Base-by-base conservation (phyloP, 2,888 invertebrate genomes). In the Ptychoptera contaminata region DNA sequence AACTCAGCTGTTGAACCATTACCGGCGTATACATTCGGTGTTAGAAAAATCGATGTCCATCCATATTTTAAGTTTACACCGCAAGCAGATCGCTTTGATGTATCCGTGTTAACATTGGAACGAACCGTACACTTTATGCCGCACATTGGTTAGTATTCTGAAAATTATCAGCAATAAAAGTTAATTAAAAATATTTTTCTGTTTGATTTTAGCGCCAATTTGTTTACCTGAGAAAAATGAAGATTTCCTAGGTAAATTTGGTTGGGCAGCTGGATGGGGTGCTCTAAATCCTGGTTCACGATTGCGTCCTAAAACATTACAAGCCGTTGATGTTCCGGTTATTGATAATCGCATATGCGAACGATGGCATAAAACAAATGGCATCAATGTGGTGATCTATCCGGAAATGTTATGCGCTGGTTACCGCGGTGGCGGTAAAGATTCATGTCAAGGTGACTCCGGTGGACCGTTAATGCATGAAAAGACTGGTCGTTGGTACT, bases 361-460 rank as follows among this genome's bases (percentile, higher is more conserved):
- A 54, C 61, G 76, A 54, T 76, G 76, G 76, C 76, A 76, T 54
- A 66, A 76, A 37, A 74, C 76, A 53, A 76, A 76, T 52, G 76
- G 76, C 67, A 59, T 59, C 53, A 66, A 66, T 49, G 66, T 66
- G 37, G 82, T 90, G 12, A 92, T 92, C 57, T 90, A 91, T 64
- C 90, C 90, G 37, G 92, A 92, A 65, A 92, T 92, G 92, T 77
- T 92, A 63, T 92, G 92, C 60, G 91, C 92, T 0, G 92, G 92
- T 2, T 90, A 92, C 62, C 76, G 87, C 43, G 82, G 80, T 23
- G 91, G 91, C 0, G 88, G 90, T 30, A 65, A 65, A 48, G 65
- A 65, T 46, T 77, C 77, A 9, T 79, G 79, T 55, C 78, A 79
- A 63, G 78, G 65, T n/a, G 64, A 63, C 40, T 63, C 63, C 37